Evolutionary conservation across 2,888 invertebrate genomes (phyloP).

Genomic region (Dasypogon diadema): DNA sequence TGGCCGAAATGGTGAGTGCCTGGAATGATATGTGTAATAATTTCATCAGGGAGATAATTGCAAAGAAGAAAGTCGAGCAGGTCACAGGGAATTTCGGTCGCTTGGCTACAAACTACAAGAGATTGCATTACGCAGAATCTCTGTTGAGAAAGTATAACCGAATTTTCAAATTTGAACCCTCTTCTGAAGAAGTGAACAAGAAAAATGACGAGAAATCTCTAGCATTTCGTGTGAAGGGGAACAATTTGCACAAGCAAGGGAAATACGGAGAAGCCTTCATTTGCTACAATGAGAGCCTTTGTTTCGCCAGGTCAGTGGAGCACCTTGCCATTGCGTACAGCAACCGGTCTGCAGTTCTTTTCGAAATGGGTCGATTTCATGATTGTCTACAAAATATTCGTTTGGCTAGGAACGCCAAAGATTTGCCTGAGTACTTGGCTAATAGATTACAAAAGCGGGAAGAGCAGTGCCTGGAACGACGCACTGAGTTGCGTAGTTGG

Average conservation of each 20-base stretch:
- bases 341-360: slow-evolving; percentile 82
- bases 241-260: slow-evolving; percentile 48
- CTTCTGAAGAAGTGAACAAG: too few relatives aligned
- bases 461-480: slow-evolving; percentile 70
- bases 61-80: too few relatives aligned
- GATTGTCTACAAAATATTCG: slow-evolving; percentile 79
- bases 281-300: slow-evolving; percentile 74
- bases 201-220: background rate
- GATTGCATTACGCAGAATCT: too few relatives aligned
- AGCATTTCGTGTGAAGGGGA: background rate
- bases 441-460: slow-evolving; percentile 75
- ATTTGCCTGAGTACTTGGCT: slow-evolving; percentile 74
- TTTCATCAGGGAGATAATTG: too few relatives aligned
- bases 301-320: slow-evolving; percentile 72
- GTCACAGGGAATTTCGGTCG: too few relatives aligned
- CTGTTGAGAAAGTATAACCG: too few relatives aligned
- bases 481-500: slow-evolving; percentile 59
- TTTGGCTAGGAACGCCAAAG: slow-evolving; percentile 71
- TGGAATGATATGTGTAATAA: too few relatives aligned
- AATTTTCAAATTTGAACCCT: too few relatives aligned
- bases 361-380: slow-evolving; percentile 73
- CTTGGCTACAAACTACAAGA: too few relatives aligned
- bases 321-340: slow-evolving; percentile 76
- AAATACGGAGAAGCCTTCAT: slow-evolving; percentile 70
- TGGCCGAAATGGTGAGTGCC: too few relatives aligned